A percentile compares a stretch with the other conserved stretches of the same genome.
Conservation (phyloP, 2,113 vertebrate species). For the Ptyas mucosa region DNA sequence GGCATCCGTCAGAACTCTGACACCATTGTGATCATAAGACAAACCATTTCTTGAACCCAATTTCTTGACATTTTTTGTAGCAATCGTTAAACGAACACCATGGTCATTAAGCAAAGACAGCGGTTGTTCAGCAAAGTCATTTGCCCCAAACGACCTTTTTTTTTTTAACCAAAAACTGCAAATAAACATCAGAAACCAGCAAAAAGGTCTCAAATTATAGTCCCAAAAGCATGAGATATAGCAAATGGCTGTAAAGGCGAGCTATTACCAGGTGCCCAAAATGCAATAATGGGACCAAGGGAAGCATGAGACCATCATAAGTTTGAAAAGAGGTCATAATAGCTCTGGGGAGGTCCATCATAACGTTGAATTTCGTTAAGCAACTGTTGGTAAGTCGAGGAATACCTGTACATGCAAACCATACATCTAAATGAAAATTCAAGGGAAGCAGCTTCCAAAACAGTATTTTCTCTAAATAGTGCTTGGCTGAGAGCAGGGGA, state of each 20-base stretch:
- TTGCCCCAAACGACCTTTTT: neutral
- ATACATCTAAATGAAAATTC: neutral
- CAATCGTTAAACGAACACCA: neutral
- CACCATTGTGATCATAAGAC: neutral
- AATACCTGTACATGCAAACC: neutral
- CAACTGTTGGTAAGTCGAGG: neutral
- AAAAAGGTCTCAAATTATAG: neutral
- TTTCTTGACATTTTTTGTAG: neutral
- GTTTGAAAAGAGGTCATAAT: neutral
- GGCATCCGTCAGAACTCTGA: too few species aligned
- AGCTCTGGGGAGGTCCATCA: neutral
- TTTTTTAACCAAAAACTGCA: too few species aligned
- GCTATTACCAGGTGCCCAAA: neutral
- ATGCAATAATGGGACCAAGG: neutral
- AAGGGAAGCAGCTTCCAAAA: neutral
- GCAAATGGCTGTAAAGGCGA: neutral
- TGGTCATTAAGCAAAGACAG: neutral
- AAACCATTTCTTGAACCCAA: neutral
- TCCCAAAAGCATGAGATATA: neutral
- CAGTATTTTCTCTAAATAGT: neutral
- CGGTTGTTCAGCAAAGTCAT: neutral
- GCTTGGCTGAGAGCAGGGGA: too few species aligned
- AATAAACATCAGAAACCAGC: too few species aligned
- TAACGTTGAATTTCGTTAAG: neutral
- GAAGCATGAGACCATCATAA: neutral